Base-by-base conservation (phyloP, 2,888 invertebrate genomes). In the Meta bourneti region DNA sequence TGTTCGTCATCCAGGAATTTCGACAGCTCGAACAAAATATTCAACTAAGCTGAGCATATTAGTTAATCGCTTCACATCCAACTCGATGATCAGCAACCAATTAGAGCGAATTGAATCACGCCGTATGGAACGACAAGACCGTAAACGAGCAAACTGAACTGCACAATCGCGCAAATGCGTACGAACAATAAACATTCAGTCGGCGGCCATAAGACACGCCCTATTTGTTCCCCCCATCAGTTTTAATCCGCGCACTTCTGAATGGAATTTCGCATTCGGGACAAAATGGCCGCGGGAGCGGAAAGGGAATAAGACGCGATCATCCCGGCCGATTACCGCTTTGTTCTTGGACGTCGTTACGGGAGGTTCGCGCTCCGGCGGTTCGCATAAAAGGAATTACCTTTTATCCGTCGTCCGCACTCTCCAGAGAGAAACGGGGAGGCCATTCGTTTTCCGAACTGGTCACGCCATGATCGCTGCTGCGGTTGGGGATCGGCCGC, bases 271-370 rank as follows among this genome's bases (percentile, higher is more conserved):
- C 7, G 8, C 34, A 75, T 78, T 34, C 78, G 2, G 52, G 34
- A 48, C 80, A 69, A 48, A 61, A 81, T 48, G 34, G 51, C 71
- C 70, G 34, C 34, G 34, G 34, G 9, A 9, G 82, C n/a, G 71
- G 20, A 75, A 77, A 48, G 51, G 71, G 49, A 81, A 48, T 72
- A 72, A 48, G 48, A 49, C 16, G 70, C 19, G 80, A 81, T 49
- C n/a, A 19, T 72, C 82, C 51, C 52, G 51, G n/a, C 4, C 51
- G n/a, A 51, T 77, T 52, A 8, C n/a, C 52, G 71, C n/a, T 82
- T 82, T 71, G 82, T 82, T 72, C 82, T 13, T 16, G 19, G 49
- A n/a, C 70, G 51, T 71, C 74, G 49, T 81, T 82, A 49, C 82
- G 1, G 71, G 4, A 34, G n/a, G 20, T 82, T 82, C 49, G 49